Base-by-base conservation (phyloP, 2,113 vertebrate species). In the Lasiurus cinereus region DNA sequence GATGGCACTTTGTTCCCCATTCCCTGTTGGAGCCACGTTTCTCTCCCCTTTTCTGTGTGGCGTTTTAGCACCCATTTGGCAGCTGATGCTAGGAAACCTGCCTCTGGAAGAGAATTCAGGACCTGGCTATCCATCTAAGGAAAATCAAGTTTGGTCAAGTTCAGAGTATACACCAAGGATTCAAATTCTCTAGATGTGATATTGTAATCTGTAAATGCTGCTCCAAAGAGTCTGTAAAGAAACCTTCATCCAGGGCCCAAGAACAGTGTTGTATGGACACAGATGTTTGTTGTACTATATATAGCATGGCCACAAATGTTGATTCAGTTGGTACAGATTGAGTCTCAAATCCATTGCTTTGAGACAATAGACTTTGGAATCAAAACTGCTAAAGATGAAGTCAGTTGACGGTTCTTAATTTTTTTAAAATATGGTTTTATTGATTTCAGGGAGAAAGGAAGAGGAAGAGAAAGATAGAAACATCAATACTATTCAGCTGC, bases 221-320 rank as follows among this genome's bases (percentile, higher is more conserved):
- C 98, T 91, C 97, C 98, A 98, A 52, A 98, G 98, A n/a, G 82
- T 98, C 96, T 98, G 98, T 97, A 98, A 98, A 97, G 98, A 98
- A 94, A 98, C 97, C 56, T 98, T 98, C 98, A 97, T 98, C 98
- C 98, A 48, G 98, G 98, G 96, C 97, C 98, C 36, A 98, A 97
- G 85, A 98, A 98, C 82, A 98, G 98, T 24, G 97, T 98, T 22
- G 98, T 98, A 66, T 98, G 90, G 92, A 98, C 98, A 24, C 98
- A 98, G 98, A 98, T 98, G 96, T 98, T 98, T 54, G 98, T 97
- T 98, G 98, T 1, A 98, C 98, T 86, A 98, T 97, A 33, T 33
- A 43, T 11, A 2, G 98, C 98, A 70, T 93, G 98, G 9, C 98
- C 98, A 94, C 97, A 98, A 22, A 98, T 98, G 98, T 98, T 99